Base-by-base conservation (phyloP, 2,113 vertebrate species). In the Thinocorus orbignyianus region DNA sequence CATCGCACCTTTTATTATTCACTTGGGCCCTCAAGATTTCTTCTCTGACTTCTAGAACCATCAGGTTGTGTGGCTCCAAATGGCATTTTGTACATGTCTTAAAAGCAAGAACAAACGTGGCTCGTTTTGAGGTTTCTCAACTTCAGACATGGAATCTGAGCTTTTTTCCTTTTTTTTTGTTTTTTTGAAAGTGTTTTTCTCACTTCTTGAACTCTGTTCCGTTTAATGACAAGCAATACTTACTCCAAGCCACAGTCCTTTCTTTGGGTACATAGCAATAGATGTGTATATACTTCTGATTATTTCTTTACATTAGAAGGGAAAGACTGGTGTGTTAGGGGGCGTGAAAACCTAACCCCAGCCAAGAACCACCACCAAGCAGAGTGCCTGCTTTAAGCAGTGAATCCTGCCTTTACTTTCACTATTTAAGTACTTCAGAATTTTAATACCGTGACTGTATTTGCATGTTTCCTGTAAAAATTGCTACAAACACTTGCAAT, bases 21-120 rank as follows among this genome's bases (percentile, higher is more conserved):
- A 99, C 98, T 99, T 99, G 98, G 99, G 99, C 97, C 99, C 99
- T 97, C 99, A 99, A 98, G 99, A 99, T 98, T 99, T 99, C 98
- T 99, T 99, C 99, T 99, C 99, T 98, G 99, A 99, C 99, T 99
- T 99, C 99, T 99, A 99, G 98, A 98, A 98, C 98, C 98, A 98
- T 98, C 98, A 98, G 98, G 98, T 98, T 98, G 98, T 98, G 98
- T 98, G 98, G 97, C 98, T 98, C 97, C 93, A 98, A 98, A 98
- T 98, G 98, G 96, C 98, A 98, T 95, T 97, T 97, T 96, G 94
- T 69, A 93, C 96, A 84, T 97, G 93, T 98, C 96, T 96, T 97
- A 97, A 96, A 98, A 97, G 96, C 97, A 97, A 97, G 95, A 98
- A 96, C 92, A 97, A 97, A 93, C 90, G 72, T 98, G 97, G 96